These are phyloP conservation scores for Corythornis cristatus DNA, from an alignment of 2,113 vertebrate genomes.

Conservation along the genomic window DNA sequence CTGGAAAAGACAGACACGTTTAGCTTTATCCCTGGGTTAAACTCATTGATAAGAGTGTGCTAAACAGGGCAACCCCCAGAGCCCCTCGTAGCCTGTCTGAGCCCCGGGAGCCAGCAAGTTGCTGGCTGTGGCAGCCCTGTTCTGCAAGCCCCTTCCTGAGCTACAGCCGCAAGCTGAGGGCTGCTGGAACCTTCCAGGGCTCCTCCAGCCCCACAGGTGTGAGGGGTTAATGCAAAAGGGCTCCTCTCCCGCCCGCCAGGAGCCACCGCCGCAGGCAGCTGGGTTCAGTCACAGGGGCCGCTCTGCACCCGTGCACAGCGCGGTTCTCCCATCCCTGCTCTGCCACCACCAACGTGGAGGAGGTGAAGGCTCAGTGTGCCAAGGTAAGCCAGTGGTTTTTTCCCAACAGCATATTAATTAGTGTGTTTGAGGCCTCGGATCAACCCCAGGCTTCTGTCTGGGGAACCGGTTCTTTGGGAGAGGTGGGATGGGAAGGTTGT, in stretches of 20 bases:
- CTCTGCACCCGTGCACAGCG: rapidly evolving
- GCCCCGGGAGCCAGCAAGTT: rapidly evolving
- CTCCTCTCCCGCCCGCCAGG: not conserved
- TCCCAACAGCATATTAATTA: not conserved
- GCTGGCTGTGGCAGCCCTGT: not conserved
- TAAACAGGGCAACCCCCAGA: rapidly evolving
- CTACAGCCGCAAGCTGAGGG: not conserved
- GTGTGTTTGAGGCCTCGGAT: not conserved
- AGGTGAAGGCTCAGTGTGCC: rapidly evolving
- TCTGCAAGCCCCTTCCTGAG: not conserved
- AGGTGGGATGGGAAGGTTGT: not conserved
- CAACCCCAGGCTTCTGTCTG: not conserved
- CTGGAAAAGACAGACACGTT: not conserved
- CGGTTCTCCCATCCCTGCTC: not conserved
- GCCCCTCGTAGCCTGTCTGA: not conserved
- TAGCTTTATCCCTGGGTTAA: not conserved
- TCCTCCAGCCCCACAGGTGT: not conserved
- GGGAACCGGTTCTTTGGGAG: not conserved
- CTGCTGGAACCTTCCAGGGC: not conserved
- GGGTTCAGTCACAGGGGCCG: rapidly evolving
- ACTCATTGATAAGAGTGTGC: rapidly evolving
- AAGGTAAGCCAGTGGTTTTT: not conserved
- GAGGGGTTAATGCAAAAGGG: rapidly evolving
- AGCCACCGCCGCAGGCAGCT: rapidly evolving
- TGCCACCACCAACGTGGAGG: rapidly evolving